These are phyloP conservation scores for Etheostoma perlongum DNA, from an alignment of 2,797 vertebrate genomes.

Conservation along the genomic window DNA sequence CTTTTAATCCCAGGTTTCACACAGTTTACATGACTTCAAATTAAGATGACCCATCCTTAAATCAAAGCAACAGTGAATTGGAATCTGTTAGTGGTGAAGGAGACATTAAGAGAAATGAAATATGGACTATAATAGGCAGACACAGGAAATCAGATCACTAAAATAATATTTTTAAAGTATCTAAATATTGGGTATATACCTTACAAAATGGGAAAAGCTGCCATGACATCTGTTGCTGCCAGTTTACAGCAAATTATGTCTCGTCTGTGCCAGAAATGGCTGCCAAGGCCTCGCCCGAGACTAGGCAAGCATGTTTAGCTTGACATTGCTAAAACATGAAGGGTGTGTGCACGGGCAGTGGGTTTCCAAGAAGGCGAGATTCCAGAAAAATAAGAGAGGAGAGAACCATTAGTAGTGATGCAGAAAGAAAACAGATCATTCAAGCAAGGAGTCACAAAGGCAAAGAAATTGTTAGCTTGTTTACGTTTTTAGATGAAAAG, in stretches of 20 bases:
- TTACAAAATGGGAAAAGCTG: conserved; percentile 47
- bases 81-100: neutral
- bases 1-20: neutral
- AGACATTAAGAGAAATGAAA: too few relatives aligned
- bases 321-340: conserved; percentile 53
- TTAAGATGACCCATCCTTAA: neutral
- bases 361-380: conserved; percentile 26
- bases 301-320: conserved; percentile 42
- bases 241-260: conserved; percentile 30
- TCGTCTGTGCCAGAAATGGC: conserved; percentile 29
- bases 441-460: conserved; percentile 21
- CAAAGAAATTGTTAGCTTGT: conserved; percentile 14
- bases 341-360: conserved; percentile 37
- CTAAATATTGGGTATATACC: conserved; percentile 33
- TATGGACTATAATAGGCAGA: too few relatives aligned
- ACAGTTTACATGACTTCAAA: neutral
- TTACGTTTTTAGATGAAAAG: conserved; percentile 17
- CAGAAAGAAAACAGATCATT: conserved; percentile 44
- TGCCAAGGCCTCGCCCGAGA: conserved; percentile 47
- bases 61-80: neutral
- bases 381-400: conserved; percentile 42
- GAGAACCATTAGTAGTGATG: conserved; percentile 14
- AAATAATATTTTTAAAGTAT: too few relatives aligned
- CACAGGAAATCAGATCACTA: too few relatives aligned
- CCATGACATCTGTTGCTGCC: conserved; percentile 46